These are phyloP conservation scores for Zaprionus kolodkinae DNA, from an alignment of 1,140 invertebrate genomes.

Conservation along the genomic window DNA sequence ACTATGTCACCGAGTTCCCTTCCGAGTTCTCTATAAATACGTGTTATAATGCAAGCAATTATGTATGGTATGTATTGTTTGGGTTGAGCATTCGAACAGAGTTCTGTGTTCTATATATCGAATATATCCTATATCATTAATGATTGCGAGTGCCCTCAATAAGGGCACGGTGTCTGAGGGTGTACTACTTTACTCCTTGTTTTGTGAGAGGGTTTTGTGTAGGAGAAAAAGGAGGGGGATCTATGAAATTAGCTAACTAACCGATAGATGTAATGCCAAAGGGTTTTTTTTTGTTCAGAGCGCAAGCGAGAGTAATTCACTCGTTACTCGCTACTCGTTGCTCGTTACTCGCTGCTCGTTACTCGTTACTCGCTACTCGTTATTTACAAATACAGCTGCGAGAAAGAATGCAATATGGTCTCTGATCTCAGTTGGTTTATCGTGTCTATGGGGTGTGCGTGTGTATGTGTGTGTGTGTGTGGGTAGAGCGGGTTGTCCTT, in stretches of 20 bases:
- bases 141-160: conserved; percentile 35
- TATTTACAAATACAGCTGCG: conserved; percentile 40
- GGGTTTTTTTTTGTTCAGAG: background rate
- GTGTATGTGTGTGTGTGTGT: conserved; percentile 30
- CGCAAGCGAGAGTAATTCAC: conserved; percentile 8
- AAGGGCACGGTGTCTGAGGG: conserved; percentile 22
- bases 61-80: background rate
- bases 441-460: conserved; percentile 21
- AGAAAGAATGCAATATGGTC: conserved; percentile 14
- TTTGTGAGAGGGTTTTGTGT: conserved; percentile 16
- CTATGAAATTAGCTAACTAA: conserved; percentile 73
- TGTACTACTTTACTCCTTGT: conserved; percentile 9
- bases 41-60: conserved; percentile 17
- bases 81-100: conserved; percentile 41
- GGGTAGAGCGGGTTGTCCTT: conserved; percentile 6
- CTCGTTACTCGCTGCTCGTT: background rate
- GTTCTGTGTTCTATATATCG: conserved; percentile 6
- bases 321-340: background rate
- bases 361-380: conserved; percentile 21
- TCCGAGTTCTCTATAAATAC: background rate
- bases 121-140: conserved; percentile 17
- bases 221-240: conserved; percentile 4
- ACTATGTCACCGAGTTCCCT: background rate
- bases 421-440: background rate
- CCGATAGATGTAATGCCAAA: conserved; percentile 15